Conservation (phyloP, 2,797 vertebrate species). For the Manis pentadactyla region DNA sequence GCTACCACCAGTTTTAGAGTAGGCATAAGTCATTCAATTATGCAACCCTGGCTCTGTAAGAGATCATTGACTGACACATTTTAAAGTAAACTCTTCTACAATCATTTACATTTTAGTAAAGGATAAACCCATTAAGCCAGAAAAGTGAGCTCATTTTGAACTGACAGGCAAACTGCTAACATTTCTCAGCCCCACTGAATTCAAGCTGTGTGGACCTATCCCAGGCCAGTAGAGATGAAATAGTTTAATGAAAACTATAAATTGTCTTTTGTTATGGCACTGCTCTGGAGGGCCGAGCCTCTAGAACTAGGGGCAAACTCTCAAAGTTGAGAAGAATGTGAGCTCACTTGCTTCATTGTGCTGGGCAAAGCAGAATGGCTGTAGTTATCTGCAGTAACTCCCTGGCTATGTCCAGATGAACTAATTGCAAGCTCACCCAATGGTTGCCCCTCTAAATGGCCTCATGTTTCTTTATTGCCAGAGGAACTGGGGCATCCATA, state of each 20-base stretch:
- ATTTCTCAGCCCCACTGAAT: not conserved
- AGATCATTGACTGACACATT: not conserved
- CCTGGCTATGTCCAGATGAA: not conserved
- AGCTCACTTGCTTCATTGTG: not conserved
- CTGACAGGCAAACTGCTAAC: not conserved
- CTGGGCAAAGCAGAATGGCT: not conserved
- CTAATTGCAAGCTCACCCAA: not conserved
- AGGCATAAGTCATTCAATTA: not conserved
- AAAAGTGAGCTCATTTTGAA: not conserved
- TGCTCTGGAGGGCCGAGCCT: not conserved
- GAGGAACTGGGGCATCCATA: not conserved
- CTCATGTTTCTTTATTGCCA: slow-evolving; percentile 28
- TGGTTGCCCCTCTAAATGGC: not conserved
- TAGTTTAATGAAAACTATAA: not conserved
- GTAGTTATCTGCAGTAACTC: not conserved
- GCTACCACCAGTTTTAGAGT: not conserved
- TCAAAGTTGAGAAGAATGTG: not conserved
- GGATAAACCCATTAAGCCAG: not conserved
- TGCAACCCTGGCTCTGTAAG: not conserved
- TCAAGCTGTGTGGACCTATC: not conserved
- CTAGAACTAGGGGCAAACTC: not conserved
- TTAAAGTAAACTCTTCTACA: not conserved
- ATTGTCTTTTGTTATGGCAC: not conserved
- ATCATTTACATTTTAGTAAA: slow-evolving; percentile 44
- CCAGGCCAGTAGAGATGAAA: not conserved